Evolutionary conservation across 2,888 invertebrate species (phyloP).

Genomic region (Lasioglossum vierecki): DNA sequence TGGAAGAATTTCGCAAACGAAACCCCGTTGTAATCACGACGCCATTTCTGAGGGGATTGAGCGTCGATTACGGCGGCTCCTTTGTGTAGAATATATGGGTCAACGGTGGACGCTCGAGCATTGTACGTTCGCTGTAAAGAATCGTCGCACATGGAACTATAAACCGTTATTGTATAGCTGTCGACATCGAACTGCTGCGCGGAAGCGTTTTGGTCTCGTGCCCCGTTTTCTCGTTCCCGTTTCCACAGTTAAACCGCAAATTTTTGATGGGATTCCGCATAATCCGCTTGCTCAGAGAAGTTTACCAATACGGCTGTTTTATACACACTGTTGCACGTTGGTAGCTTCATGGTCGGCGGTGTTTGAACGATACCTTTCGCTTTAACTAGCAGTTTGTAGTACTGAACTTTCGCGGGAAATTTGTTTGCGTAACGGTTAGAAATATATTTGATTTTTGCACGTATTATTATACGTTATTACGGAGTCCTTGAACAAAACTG

Average conservation of each 20-base stretch:
- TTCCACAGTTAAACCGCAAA: background rate
- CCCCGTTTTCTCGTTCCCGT: background rate
- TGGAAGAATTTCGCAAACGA: background rate
- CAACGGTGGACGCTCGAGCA: conserved; percentile 7
- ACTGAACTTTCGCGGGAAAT: background rate
- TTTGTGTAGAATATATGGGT: conserved; percentile 20
- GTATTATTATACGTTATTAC: no score
- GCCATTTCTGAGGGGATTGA: background rate
- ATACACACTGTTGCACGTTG: background rate
- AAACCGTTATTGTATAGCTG: conserved; percentile 29
- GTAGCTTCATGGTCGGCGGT: background rate
- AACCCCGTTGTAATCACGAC: conserved; percentile 20
- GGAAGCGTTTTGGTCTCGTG: background rate
- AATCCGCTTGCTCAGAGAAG: background rate
- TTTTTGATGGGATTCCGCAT: conserved; percentile 7
- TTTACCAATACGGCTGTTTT: conserved; percentile 1
- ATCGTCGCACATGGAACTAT: conserved; percentile 21
- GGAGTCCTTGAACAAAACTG: background rate
- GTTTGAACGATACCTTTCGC: background rate
- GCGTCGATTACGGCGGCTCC: background rate
- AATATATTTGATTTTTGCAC: background rate
- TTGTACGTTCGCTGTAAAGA: conserved; percentile 9
- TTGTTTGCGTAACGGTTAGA: background rate
- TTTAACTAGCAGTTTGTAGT: background rate
- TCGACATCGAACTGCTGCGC: conserved; percentile 20